Evolutionary conservation across 2,113 vertebrate species (phyloP).

Genomic region (Leptosomus discolor): DNA sequence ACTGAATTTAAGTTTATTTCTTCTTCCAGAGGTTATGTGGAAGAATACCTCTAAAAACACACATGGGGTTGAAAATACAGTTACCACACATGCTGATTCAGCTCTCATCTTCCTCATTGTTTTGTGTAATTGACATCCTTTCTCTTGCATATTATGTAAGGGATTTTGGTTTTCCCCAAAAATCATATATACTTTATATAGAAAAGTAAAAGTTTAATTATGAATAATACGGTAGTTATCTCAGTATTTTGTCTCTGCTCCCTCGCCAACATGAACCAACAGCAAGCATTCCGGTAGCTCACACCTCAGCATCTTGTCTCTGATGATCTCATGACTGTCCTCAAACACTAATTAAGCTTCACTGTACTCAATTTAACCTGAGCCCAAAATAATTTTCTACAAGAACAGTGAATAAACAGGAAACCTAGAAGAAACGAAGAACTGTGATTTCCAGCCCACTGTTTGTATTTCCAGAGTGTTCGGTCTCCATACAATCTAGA

Average conservation of each 20-base stretch:
- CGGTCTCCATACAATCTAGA: neutral
- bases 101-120: neutral
- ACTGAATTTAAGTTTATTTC: neutral
- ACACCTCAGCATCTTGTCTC: neutral
- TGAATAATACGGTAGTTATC: neutral
- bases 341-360: neutral
- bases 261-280: neutral
- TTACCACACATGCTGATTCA: neutral
- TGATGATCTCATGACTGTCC: neutral
- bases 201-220: neutral
- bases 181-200: neutral
- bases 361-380: neutral
- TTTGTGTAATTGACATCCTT: neutral
- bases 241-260: neutral
- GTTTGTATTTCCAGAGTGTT: neutral
- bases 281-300: neutral
- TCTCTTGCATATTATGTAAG: neutral
- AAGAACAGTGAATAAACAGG: neutral
- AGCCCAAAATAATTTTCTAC: neutral
- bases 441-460: neutral
- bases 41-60: neutral
- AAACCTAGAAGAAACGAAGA: neutral
- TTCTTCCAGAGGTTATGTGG: neutral
- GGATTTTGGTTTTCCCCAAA: accelerated
- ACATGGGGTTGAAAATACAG: neutral